Base-by-base conservation (phyloP, 2,113 vertebrate genomes). In the Australoheros scitulus region DNA sequence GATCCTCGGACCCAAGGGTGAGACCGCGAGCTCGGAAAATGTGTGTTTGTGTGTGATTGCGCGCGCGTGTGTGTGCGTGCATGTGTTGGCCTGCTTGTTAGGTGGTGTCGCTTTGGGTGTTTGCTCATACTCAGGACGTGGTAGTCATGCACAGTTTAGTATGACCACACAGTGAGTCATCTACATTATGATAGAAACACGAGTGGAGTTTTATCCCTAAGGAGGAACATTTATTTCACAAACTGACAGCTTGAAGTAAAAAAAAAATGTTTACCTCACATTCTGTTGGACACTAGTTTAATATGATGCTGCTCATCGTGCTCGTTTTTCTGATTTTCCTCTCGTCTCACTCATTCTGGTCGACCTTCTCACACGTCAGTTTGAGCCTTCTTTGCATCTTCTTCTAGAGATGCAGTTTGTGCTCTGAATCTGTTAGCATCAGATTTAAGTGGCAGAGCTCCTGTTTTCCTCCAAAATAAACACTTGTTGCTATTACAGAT, bases 1-100 rank as follows among this genome's bases (percentile, higher is more conserved):
- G 98, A 99, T 58, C 98, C 98, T 56, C 95, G 98, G 89, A 99
- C 98, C 3, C 98, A 99, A 95, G 98, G 98, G 98, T 99, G 92
- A 97, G 97, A 58, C 61, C 11, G 1, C 1, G 6, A 47, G 17
- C 52, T 24, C 1, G n/a, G 7, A n/a, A 24, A 50, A 15, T 11
- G 34, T 6, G 59, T 70, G 47, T n/a, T n/a, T n/a, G n/a, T 22
- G 22, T 56, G 36, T 56, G 34, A 2, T 8, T 36, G 26, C 32
- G 32, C 84, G 77, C 15, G 36, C 74, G 50, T 20, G 65, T 26
- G 68, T 47, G 41, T 14, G 41, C 55, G 57, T 55, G 55, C 29
- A 36, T 88, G 77, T 1, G 60, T 74, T 26, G 56, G 85, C 29
- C 24, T 88, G 87, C 75, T 76, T 80, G 85, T 78, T 74, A 24